Base-by-base conservation (phyloP, 2,888 invertebrate genomes). In the Myopa tessellatipennis region DNA sequence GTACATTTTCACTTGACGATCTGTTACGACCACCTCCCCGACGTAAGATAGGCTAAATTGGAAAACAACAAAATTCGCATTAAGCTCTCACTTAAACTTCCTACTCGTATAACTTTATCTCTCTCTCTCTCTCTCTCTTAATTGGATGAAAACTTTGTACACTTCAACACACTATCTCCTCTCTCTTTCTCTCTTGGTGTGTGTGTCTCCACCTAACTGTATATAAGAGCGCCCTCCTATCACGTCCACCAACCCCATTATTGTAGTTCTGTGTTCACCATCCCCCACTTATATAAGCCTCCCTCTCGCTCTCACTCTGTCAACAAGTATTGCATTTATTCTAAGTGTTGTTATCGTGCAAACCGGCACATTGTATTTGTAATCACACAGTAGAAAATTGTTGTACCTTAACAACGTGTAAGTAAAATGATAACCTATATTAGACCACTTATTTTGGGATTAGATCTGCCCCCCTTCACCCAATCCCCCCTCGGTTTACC, bases 1-100 rank as follows among this genome's bases (percentile, higher is more conserved):
- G 95, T 91, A 95, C 95, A 90, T 95, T 95, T 92, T 95, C 94
- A 92, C 93, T 95, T 92, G 95, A 95, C 92, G 95, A 95, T 93
- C 93, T 95, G 91, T 93, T 95, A 92, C 93, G 94, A 92, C 93
- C 94, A 90, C 93, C 93, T 91, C 93, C 93, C 90, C 93, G 93
- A 93, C 94, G 94, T 94, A 94, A 94, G 93, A 92, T 90, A 88
- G 86, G 85, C 85, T 83, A 82, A 85, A 84, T 85, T 83, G 84
- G 82, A 74, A 78, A 81, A 80, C 69, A 74, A 81, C 70, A 74
- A 79, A 78, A 74, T 72, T 73, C 67, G 38, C 67, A 38, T 26
- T 67, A 74, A 55, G 38, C 68, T 74, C 52, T 63, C 73, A 50
- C 73, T 63, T 34, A n/a, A 18, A 58, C 61, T 60, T 45, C 55